Evolutionary conservation across 2,888 invertebrate genomes (phyloP).

Genomic region (Psococerastis gibbosa): DNA sequence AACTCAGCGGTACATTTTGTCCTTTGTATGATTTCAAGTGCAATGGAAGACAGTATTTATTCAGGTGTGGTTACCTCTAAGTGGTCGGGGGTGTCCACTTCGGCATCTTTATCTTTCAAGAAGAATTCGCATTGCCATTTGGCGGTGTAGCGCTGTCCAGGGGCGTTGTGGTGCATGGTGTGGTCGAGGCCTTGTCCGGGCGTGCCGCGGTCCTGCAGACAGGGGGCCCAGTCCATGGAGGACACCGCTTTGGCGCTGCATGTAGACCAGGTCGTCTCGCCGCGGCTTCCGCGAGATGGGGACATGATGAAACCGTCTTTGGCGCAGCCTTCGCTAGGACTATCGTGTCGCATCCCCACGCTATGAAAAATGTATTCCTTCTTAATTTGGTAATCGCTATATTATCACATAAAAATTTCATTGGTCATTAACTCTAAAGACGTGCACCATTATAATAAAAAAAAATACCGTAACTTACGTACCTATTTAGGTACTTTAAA

Average conservation of each 20-base stretch:
- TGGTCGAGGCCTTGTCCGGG: conserved; percentile 35
- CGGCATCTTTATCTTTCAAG: conserved; percentile 46
- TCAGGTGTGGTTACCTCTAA: conserved; percentile 15
- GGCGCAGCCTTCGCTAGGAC: conserved; percentile 47
- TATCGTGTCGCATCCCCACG: conserved; percentile 65
- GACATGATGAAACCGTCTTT: conserved; percentile 69
- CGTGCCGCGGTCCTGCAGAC: conserved; percentile 37
- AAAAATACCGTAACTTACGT: too few relatives aligned
- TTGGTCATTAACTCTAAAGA: too few relatives aligned
- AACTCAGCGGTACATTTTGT: too few relatives aligned
- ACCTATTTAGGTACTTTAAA: too few relatives aligned
- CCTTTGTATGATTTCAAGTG: too few relatives aligned
- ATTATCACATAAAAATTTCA: too few relatives aligned
- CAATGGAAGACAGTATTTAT: too few relatives aligned
- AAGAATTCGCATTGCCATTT: conserved; percentile 57
- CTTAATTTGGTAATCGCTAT: too few relatives aligned
- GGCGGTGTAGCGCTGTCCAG: conserved; percentile 49
- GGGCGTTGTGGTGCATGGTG: conserved; percentile 38
- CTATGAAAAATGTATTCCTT: too few relatives aligned
- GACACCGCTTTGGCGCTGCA: conserved; percentile 50
- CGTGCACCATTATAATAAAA: too few relatives aligned
- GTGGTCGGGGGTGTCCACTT: conserved; percentile 23
- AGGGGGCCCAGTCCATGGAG: conserved; percentile 41
- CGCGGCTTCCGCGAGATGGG: conserved; percentile 54
- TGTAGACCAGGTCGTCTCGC: conserved; percentile 58